Percentiles rank a stretch among this genome's conserved stretches.
Evolutionary conservation across 1,140 invertebrate genomes (phyloP).

Genomic region (Drosophila nebulosa): DNA sequence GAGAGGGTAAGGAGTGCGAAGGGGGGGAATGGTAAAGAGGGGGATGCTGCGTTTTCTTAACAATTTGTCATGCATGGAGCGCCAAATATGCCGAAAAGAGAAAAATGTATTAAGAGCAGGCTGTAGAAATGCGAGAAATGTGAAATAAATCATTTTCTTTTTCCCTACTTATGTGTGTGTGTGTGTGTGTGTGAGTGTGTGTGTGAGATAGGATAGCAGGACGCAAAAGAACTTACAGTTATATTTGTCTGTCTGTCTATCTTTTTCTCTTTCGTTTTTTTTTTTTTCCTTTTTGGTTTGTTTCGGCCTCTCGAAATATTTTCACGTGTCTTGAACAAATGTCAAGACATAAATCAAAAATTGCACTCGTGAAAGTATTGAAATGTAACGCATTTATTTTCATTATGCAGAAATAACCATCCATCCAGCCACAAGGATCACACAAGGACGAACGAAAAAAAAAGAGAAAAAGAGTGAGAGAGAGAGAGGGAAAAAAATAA

Average conservation of each 20-base stretch:
- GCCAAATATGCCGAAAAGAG: slow-evolving; percentile 75
- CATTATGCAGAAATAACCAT: slow-evolving; percentile 45
- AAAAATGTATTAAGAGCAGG: slow-evolving; percentile 77
- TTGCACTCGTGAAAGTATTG: slow-evolving; percentile 62
- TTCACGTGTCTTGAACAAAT: slow-evolving; percentile 74
- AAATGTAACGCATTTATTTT: slow-evolving; percentile 80
- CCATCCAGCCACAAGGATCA: slow-evolving; percentile 58
- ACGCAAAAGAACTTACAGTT: slow-evolving; percentile 2
- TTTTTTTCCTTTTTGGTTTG: no score
- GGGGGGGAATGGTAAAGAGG: not conserved
- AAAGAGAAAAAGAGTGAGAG: no score
- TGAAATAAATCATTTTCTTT: slow-evolving; percentile 76
- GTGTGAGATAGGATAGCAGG: slow-evolving; percentile 32
- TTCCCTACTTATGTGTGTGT: slow-evolving; percentile 40
- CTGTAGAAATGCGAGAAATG: slow-evolving; percentile 70
- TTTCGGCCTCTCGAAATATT: slow-evolving; percentile 67
- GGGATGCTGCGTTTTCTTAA: slow-evolving; percentile 66
- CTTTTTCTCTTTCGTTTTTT: slow-evolving; percentile 17
- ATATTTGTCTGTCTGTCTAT: not conserved
- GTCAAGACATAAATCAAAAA: slow-evolving; percentile 76
- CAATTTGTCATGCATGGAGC: slow-evolving; percentile 78
- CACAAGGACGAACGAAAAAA: not conserved
- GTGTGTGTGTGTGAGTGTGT: not conserved
- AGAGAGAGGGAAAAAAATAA: no score
- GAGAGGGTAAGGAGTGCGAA: not conserved